Evolutionary conservation across 2,888 invertebrate species (phyloP).

Genomic region (Drosophila melanosoma): DNA sequence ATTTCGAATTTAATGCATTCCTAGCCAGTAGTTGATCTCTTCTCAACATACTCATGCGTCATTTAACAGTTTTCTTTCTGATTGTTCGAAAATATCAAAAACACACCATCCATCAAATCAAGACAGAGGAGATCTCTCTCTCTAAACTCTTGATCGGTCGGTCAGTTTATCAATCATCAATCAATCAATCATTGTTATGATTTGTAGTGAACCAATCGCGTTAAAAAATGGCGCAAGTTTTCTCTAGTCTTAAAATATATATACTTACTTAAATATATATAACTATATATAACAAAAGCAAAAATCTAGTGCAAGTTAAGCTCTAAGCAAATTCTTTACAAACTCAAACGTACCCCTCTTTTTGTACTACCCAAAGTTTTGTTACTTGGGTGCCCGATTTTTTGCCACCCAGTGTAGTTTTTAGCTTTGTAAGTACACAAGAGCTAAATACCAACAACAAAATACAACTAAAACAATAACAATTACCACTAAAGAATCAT

Average conservation of each 20-base stretch:
- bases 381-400: constrained; percentile 62
- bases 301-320: constrained; percentile 66
- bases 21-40: constrained; percentile 31
- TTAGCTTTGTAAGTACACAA: constrained; percentile 72
- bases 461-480: constrained; percentile 14
- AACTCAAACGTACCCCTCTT: constrained; percentile 25
- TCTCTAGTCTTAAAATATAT: constrained; percentile 51
- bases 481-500: constrained; percentile 22
- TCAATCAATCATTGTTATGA: constrained; percentile 54
- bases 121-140: constrained; percentile 2
- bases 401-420: constrained; percentile 62
- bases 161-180: constrained; percentile 32
- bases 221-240: constrained; percentile 36
- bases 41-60: constrained; percentile 2
- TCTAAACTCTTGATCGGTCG: constrained; percentile 6
- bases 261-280: constrained; percentile 40
- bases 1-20: constrained; percentile 35
- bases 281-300: constrained; percentile 6
- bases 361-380: constrained; percentile 39
- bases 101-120: constrained; percentile 34
- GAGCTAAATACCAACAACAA: constrained; percentile 48
- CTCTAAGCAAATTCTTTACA: constrained; percentile 58
- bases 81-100: constrained; percentile 35
- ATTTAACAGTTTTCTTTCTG: background rate
- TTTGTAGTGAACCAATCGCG: constrained; percentile 52